Evolutionary conservation across 2,888 invertebrate species (phyloP).

Genomic region (Bombyx huttoni): DNA sequence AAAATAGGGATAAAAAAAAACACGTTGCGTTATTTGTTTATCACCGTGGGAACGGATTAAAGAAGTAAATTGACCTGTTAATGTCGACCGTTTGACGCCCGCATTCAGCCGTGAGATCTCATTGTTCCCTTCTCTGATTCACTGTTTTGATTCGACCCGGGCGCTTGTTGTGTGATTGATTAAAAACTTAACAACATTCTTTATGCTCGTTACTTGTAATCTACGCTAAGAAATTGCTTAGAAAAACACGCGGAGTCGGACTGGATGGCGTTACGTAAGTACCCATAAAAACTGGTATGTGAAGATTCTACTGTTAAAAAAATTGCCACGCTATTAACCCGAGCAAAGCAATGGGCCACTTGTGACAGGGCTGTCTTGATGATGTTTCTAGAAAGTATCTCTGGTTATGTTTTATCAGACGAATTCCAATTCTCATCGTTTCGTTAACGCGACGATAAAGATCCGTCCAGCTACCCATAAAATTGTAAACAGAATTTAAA

Average conservation of each 20-base stretch:
- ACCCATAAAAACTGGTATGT: slow-evolving; percentile 27
- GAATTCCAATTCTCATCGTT: no score
- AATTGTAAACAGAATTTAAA: no score
- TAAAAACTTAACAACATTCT: slow-evolving; percentile 38
- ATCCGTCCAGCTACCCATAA: no score
- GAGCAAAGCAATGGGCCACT: slow-evolving; percentile 27
- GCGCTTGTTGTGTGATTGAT: slow-evolving; percentile 49
- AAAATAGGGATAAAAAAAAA: slow-evolving; percentile 27
- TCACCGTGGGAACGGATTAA: slow-evolving; percentile 22
- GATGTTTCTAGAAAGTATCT: no score
- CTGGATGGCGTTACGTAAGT: slow-evolving; percentile 23
- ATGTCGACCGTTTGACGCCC: slow-evolving; percentile 54
- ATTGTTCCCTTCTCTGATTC: slow-evolving; percentile 57
- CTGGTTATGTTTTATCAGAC: no score
- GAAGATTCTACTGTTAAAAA: slow-evolving; percentile 38
- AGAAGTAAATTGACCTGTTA: slow-evolving; percentile 65
- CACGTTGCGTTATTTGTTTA: slow-evolving; percentile 15
- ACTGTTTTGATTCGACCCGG: slow-evolving; percentile 54
- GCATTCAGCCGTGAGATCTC: slow-evolving; percentile 65
- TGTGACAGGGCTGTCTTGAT: slow-evolving; percentile 16
- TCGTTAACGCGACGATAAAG: no score
- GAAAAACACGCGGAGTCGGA: slow-evolving; percentile 10
- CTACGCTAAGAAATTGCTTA: slow-evolving; percentile 15
- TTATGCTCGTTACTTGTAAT: slow-evolving; percentile 18
- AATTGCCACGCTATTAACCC: slow-evolving; percentile 59